A percentile compares a stretch with the other conserved stretches of the same genome.
Conservation (phyloP, 2,797 vertebrate species). For the Malurus leucopterus region DNA sequence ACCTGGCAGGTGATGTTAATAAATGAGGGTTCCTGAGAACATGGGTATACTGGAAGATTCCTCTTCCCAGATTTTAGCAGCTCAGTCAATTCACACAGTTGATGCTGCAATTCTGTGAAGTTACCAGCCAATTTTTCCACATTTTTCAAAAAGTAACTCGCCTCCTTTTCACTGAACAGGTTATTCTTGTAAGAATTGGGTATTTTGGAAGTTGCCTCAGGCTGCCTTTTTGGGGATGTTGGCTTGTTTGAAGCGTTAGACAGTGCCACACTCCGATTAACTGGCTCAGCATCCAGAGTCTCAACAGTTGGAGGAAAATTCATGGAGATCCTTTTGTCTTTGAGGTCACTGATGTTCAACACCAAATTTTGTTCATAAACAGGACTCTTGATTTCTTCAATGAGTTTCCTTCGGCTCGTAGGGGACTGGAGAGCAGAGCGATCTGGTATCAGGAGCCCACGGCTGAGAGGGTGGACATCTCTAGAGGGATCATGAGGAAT, state of each 20-base stretch:
- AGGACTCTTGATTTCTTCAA: constrained; percentile 80
- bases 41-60: constrained; percentile 72
- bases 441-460: constrained; percentile 80
- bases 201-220: constrained; percentile 35
- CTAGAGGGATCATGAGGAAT: constrained; percentile 61
- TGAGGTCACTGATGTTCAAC: constrained; percentile 68
- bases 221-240: constrained; percentile 64
- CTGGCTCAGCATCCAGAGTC: constrained; percentile 71
- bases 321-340: constrained; percentile 70
- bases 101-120: constrained; percentile 80
- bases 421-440: constrained; percentile 68
- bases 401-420: constrained; percentile 73
- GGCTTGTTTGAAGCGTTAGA: constrained; percentile 59
- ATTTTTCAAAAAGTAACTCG: constrained; percentile 72
- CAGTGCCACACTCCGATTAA: constrained; percentile 55
- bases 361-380: constrained; percentile 66
- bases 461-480: constrained; percentile 63
- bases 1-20: constrained; percentile 91
- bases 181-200: constrained; percentile 56
- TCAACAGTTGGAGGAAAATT: constrained; percentile 70
- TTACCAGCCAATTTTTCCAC: constrained; percentile 79
- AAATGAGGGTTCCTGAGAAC: constrained; percentile 79
- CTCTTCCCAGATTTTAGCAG: constrained; percentile 78
- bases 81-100: constrained; percentile 79
- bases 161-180: constrained; percentile 60